Percentiles rank a stretch among this genome's conserved stretches.
Evolutionary conservation across 2,888 invertebrate genomes (phyloP).

Genomic region (Drosophila dives): DNA sequence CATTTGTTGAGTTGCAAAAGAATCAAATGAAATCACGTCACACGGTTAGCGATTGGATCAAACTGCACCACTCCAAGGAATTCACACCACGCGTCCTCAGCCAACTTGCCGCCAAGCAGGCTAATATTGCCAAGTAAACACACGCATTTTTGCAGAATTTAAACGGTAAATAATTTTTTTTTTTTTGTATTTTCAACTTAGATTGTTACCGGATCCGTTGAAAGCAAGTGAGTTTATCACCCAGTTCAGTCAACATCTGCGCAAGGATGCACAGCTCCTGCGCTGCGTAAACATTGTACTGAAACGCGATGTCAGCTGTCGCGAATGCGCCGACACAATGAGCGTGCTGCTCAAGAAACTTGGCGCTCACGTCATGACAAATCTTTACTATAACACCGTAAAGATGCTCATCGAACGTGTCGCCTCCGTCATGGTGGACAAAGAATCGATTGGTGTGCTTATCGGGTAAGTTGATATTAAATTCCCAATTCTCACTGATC

Average conservation of each 20-base stretch:
- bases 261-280: conserved; percentile 89
- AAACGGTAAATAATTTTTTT: neutral
- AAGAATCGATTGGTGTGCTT: conserved; percentile 92
- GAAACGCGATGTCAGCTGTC: conserved; percentile 95
- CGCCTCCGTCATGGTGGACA: conserved; percentile 98
- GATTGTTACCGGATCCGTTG: conserved; percentile 95
- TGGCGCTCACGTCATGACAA: conserved; percentile 97
- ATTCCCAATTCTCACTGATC: neutral
- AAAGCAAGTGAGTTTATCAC: conserved; percentile 95
- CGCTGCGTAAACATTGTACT: conserved; percentile 95
- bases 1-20: conserved; percentile 96
- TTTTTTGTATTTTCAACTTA: conserved; percentile 69
- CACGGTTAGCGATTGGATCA: conserved; percentile 94
- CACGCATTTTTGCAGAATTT: neutral
- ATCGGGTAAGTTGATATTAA: conserved; percentile 85
- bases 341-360: conserved; percentile 93
- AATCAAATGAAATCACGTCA: conserved; percentile 93
- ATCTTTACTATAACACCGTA: conserved; percentile 97
- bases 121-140: conserved; percentile 83
- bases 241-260: conserved; percentile 92
- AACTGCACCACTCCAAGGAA: conserved; percentile 90
- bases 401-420: conserved; percentile 97
- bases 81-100: conserved; percentile 89
- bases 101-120: conserved; percentile 89
- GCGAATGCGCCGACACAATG: conserved; percentile 96